phyloP scores from a whole-genome alignment of 2,113 vertebrate genomes.

The Nerophis lumbriciformis region DNA sequence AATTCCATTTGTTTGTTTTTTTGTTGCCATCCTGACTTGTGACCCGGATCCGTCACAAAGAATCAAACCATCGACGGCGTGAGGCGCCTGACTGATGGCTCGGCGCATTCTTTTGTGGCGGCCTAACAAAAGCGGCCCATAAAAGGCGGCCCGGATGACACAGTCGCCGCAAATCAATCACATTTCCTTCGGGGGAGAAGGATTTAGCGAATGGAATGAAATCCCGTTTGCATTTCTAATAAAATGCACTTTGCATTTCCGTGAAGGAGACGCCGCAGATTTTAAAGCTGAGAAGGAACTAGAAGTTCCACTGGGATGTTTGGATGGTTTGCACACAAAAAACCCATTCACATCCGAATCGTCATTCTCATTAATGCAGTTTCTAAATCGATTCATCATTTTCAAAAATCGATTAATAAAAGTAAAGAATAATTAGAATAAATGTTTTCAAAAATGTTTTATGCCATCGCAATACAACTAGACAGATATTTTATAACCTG shows the following conservation, averaged over 20 bases:
- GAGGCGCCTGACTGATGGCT: conserved; percentile 65
- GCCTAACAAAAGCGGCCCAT: conserved; percentile 67
- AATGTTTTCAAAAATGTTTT: no score
- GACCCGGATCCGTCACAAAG: conserved; percentile 74
- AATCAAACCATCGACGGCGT: conserved; percentile 69
- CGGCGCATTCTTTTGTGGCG: conserved; percentile 63
- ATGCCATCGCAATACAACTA: no score
- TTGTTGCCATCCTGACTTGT: conserved; percentile 54
- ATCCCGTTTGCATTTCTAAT: conserved; percentile 67
- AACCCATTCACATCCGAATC: no score
- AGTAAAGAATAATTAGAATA: no score
- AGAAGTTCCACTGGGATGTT: no score
- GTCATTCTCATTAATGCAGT: no score
- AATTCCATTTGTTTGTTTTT: conserved; percentile 29
- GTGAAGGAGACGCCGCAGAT: conserved; percentile 6
- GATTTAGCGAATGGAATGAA: conserved; percentile 58
- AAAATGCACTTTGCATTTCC: conserved; percentile 39
- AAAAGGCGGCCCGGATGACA: conserved; percentile 66
- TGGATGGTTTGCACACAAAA: no score
- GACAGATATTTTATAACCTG: no score
- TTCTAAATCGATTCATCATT: no score
- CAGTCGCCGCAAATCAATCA: conserved; percentile 71
- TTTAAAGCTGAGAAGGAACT: no score
- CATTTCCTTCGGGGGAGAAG: conserved; percentile 62
- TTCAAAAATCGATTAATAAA: no score